Base-by-base conservation (phyloP, 1,140 invertebrate genomes). In the Drosophila pachea region DNA sequence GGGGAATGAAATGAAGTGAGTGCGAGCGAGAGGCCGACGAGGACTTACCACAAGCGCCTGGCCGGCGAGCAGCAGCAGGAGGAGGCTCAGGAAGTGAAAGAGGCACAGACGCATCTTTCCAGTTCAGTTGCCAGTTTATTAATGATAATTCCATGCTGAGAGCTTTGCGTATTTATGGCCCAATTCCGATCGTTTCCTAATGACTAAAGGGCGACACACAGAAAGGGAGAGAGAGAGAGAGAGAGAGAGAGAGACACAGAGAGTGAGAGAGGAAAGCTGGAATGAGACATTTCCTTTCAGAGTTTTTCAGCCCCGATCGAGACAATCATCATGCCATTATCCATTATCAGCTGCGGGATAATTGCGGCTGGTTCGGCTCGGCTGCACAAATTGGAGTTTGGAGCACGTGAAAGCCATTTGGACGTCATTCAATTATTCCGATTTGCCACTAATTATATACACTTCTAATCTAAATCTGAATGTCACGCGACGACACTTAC, bases 51-150 rank as follows among this genome's bases (percentile, higher is more conserved):
- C 81, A 4, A 76, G 32, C 4, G 49, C 53, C 12, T 32, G 45
- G 31, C 73, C 48, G 42, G 65, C 61, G 5, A 82, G 31, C 43
- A 84, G 69, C 52, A 84, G 33, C 49, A 86, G 42, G 9, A 84
- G 47, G 4, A 84, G 55, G 8, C 68, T 61, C 14, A 83, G 31
- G 2, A 78, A 50, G 33, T 62, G 73, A 4, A 49, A 56, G 5
- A 86, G 63, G 29, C 56, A 67, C 38, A 84, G 56, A 67, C 83
- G 79, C 79, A 84, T 86, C 69, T 79, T 62, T n/a, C 2, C 40
- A 9, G 35, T 2, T 50, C 14, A 8, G 31, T 45, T 36, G 42
- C 40, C 58, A 43, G 40, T 29, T 14, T 48, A 45, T 8, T 32
- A 70, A 2, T 60, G 62, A 22, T 53, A 40, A 38, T 4, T 5